Base-by-base conservation (phyloP, 2,888 invertebrate species). In the Spodoptera littoralis region DNA sequence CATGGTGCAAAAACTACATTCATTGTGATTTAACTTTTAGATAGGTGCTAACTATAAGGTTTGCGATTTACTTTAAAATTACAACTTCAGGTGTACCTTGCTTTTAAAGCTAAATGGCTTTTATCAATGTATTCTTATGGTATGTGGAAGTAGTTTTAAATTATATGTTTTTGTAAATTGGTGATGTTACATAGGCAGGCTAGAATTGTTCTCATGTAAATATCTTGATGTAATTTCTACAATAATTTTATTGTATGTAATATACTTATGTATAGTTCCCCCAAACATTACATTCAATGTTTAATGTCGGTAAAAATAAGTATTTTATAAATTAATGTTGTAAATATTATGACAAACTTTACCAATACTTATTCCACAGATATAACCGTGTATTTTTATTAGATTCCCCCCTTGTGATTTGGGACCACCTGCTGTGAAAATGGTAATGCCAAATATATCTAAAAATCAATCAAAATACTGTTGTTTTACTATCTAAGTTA, bases 391-490 rank as follows among this genome's bases (percentile, higher is more conserved):
- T 78, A 70, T 50, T 69, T 68, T 65, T 72, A 64, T 55, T 70
- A 56, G 54, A 73, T 54, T 18, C 18, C 41, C 44, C 59, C 77
- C 72, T 9, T 79, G 81, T 85, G 81, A 81, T 85, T 79, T 84
- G 88, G 88, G 86, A 87, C 89, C 88, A 90, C 82, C 80, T 79
- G 76, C 78, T 84, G 83, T 86, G 82, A 77, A 75, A 79, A 79
- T 81, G 62, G 84, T 84, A 79, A 87, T 84, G 84, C 87, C 88
- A 89, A 90, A 90, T 90, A 90, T 82, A 88, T 80, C 70, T 83
- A 80, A 62, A 70, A 70, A 77, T 81, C 80, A 82, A 79, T 69
- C 61, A 62, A 60, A 58, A 55, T 42, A 61, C 65, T 60, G 67
- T 75, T 74, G 27, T 75, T 58, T 30, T 27, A 27, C 27, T 27